These are phyloP conservation scores for Synanthedon andrenaeformis DNA, from an alignment of 2,888 invertebrate genomes.

Conservation along the genomic window DNA sequence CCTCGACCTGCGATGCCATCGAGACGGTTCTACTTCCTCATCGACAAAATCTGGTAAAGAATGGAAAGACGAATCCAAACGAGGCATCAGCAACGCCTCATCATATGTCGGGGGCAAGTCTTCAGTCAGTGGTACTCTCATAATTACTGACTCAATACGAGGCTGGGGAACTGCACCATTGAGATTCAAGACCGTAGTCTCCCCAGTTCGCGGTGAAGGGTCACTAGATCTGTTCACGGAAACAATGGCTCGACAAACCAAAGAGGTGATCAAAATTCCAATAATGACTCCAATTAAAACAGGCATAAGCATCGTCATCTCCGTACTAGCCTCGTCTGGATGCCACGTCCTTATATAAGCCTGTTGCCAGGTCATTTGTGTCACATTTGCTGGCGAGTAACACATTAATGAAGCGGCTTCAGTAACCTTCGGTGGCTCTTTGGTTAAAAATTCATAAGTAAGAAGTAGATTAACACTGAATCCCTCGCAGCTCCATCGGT, in stretches of 20 bases:
- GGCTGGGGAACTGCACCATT: constrained; percentile 29
- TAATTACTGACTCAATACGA: constrained; percentile 36
- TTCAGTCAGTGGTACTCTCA: constrained; percentile 44
- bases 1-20: constrained; percentile 45
- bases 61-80: constrained; percentile 73
- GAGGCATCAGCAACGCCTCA: constrained; percentile 81
- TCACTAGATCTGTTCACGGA: constrained; percentile 42
- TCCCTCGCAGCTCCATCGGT: constrained; percentile 83
- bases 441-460: constrained; percentile 72
- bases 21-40: constrained; percentile 26
- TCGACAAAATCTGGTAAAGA: constrained; percentile 64
- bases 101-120: constrained; percentile 78
- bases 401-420: constrained; percentile 69
- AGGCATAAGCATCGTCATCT: constrained; percentile 69
- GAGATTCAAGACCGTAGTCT: constrained; percentile 50
- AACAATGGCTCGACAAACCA: constrained; percentile 67
- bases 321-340: constrained; percentile 31
- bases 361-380: constrained; percentile 76
- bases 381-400: constrained; percentile 73
- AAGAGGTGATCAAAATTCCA: constrained; percentile 65
- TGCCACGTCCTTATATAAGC: constrained; percentile 78
- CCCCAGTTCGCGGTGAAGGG: constrained; percentile 30
- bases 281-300: constrained; percentile 64
- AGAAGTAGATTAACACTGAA: constrained; percentile 66
- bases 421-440: constrained; percentile 60